These are phyloP conservation scores for Watsonalla binaria DNA, from an alignment of 2,888 invertebrate species.

Conservation along the genomic window DNA sequence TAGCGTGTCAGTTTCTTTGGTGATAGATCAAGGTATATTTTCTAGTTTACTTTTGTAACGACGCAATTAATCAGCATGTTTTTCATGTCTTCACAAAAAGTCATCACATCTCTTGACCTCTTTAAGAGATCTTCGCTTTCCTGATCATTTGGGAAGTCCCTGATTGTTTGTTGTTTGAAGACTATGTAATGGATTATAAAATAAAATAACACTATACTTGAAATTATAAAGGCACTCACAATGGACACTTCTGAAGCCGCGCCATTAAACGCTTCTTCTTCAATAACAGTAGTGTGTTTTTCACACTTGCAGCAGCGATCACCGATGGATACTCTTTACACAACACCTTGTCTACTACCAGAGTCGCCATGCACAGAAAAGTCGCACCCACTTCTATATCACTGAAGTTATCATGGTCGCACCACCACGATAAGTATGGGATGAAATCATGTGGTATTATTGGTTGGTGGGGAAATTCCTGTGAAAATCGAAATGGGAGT, in stretches of 20 bases:
- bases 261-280: conserved; percentile 30
- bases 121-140: no score
- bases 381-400: conserved; percentile 56
- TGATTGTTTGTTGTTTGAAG: no score
- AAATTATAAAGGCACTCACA: conserved; percentile 37
- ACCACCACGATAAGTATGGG: conserved; percentile 52
- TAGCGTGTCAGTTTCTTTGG: no score
- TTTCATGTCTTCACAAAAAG: no score
- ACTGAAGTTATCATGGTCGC: conserved; percentile 31
- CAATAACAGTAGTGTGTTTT: conserved; percentile 44
- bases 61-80: no score
- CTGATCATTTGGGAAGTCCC: no score
- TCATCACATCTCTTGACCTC: no score
- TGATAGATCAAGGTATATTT: no score
- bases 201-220: no score
- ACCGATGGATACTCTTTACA: conserved; percentile 51
- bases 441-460: conserved; percentile 58
- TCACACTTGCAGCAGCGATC: conserved; percentile 49
- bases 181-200: no score
- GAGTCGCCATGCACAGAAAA: conserved; percentile 49
- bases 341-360: conserved; percentile 44
- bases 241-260: conserved; percentile 28
- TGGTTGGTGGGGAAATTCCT: conserved; percentile 55
- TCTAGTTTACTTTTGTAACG: no score
- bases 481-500: conserved; percentile 3